Percentiles rank a stretch among this genome's conserved stretches.
Evolutionary conservation across 2,113 vertebrate species (phyloP).

Genomic region (Anas platyrhynchos): DNA sequence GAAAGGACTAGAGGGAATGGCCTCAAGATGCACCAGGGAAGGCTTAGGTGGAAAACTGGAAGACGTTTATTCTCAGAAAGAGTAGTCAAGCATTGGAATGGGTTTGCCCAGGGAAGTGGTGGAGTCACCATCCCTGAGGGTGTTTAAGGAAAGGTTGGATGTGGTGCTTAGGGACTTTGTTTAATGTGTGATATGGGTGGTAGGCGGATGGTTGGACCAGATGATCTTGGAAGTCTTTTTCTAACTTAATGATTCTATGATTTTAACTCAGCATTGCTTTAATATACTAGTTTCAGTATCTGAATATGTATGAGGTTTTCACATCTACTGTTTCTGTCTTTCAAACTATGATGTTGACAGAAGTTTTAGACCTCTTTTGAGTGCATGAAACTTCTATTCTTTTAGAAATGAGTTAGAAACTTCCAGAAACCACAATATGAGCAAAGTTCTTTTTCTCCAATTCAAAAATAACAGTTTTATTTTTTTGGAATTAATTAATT

Average conservation of each 20-base stretch:
- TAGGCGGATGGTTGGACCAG: too few relatives aligned
- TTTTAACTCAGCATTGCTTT: neutral
- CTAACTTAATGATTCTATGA: neutral
- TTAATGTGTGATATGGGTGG: too few relatives aligned
- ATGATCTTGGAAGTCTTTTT: neutral
- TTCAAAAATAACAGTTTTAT: neutral
- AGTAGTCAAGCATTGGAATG: too few relatives aligned
- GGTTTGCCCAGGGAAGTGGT: too few relatives aligned
- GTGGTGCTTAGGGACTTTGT: too few relatives aligned
- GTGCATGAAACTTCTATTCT: neutral
- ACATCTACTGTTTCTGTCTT: neutral
- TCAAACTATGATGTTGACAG: neutral
- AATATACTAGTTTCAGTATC: neutral
- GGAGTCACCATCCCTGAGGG: too few relatives aligned
- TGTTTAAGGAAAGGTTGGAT: too few relatives aligned
- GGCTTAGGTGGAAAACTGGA: too few relatives aligned
- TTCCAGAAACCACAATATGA: neutral
- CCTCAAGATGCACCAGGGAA: too few relatives aligned
- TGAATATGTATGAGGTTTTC: neutral
- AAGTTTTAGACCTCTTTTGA: neutral
- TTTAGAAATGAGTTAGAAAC: neutral
- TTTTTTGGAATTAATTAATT: neutral
- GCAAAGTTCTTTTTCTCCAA: neutral
- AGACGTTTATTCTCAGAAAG: too few relatives aligned
- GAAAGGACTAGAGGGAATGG: too few relatives aligned